Conservation (phyloP, 2,797 vertebrate species). For the Gephyroberyx darwinii region DNA sequence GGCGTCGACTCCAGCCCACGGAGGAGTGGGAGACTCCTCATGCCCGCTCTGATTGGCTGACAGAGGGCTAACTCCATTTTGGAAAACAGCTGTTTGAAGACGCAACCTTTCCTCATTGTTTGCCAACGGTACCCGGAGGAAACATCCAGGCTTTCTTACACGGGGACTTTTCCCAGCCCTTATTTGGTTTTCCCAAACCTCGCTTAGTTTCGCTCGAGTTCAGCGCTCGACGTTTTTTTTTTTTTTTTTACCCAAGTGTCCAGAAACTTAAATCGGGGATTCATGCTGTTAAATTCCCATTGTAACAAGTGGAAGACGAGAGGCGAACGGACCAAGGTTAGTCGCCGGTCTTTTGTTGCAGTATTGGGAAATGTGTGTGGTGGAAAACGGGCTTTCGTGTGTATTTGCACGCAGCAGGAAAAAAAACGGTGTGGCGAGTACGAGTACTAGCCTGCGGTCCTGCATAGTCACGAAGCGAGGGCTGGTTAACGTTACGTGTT, state of each 20-base stretch:
- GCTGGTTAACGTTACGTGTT: neutral
- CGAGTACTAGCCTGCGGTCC: constrained; percentile 19
- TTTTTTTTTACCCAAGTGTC: constrained; percentile 47
- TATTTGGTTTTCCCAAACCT: neutral
- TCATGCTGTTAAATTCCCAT: constrained; percentile 62
- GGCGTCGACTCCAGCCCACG: constrained; percentile 58
- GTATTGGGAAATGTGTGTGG: neutral
- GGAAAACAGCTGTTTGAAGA: constrained; percentile 86
- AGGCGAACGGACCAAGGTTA: constrained; percentile 79
- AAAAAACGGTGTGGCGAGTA: neutral
- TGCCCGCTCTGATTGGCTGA: constrained; percentile 76
- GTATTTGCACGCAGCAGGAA: neutral
- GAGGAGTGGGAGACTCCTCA: constrained; percentile 67
- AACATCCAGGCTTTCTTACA: constrained; percentile 20
- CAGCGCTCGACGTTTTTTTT: constrained; percentile 10
- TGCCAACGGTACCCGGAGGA: constrained; percentile 51
- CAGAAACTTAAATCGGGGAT: constrained; percentile 66
- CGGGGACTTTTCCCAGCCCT: neutral
- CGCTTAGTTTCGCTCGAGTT: constrained; percentile 10
- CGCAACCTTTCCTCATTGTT: constrained; percentile 72
- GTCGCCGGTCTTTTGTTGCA: constrained; percentile 50
- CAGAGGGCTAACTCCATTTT: constrained; percentile 83
- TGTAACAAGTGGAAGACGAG: constrained; percentile 81
- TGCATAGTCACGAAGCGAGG: constrained; percentile 62
- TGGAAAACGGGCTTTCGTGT: neutral